phyloP scores from a whole-genome alignment of 1,140 invertebrate genomes.

The Pseudomyrmex concolor region DNA sequence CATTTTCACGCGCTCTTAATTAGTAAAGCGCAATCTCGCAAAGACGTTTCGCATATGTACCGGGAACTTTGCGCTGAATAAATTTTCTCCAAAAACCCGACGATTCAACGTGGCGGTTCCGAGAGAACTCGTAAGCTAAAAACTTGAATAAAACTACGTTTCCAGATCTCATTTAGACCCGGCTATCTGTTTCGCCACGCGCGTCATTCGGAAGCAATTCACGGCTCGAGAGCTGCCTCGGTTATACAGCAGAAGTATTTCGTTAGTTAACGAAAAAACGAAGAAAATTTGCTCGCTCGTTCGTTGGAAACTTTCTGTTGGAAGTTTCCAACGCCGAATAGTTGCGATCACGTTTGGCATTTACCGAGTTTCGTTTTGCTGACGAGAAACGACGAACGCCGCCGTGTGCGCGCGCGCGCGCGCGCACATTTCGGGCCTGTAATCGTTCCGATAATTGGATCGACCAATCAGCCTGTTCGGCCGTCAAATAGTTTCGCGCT shows the following conservation, averaged over 20 bases:
- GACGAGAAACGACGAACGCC: slow-evolving; percentile 5
- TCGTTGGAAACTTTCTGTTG: slow-evolving; percentile 27
- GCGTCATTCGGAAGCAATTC: slow-evolving; percentile 32
- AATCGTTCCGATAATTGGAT: slow-evolving; percentile 76
- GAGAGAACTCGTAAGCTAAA: not conserved
- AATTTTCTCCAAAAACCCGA: too few relatives aligned
- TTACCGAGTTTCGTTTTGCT: slow-evolving; percentile 37
- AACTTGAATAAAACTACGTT: slow-evolving; percentile 10
- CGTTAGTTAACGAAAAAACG: slow-evolving; percentile 29
- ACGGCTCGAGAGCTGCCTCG: slow-evolving; percentile 13
- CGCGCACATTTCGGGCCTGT: slow-evolving; percentile 37
- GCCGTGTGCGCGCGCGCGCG: not conserved
- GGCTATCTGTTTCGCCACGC: not conserved
- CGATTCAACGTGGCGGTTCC: not conserved
- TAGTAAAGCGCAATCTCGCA: not conserved
- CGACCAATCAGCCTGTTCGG: slow-evolving; percentile 71
- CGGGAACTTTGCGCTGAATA: too few relatives aligned
- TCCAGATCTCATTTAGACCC: slow-evolving; percentile 9
- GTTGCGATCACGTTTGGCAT: slow-evolving; percentile 35
- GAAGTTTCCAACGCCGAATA: slow-evolving; percentile 17
- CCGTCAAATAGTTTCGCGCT: slow-evolving; percentile 75
- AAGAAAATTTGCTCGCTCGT: slow-evolving; percentile 7
- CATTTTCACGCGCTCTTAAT: slow-evolving; percentile 46
- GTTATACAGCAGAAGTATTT: slow-evolving; percentile 35
- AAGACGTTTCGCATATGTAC: too few relatives aligned